Base-by-base conservation (phyloP, 2,797 vertebrate genomes). In the Pipistrellus pygmaeus region DNA sequence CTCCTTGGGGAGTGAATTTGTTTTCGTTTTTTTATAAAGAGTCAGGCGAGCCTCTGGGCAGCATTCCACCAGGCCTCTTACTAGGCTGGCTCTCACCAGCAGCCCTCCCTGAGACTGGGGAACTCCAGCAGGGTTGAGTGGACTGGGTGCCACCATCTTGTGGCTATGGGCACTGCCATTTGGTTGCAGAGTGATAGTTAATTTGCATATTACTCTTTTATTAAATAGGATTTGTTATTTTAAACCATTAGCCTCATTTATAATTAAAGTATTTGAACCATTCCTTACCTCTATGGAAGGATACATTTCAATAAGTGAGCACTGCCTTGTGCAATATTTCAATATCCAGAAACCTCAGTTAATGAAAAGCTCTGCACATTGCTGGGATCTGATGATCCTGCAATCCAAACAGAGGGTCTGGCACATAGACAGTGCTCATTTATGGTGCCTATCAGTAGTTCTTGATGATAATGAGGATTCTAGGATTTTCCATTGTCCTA, bases 231-330 rank as follows among this genome's bases (percentile, higher is more conserved):
- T 30, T 62, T 91, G 1, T 4, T 96, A 76, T 25, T 51, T 93
- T 92, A 90, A 82, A 76, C 23, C 44, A 83, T 21, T 88, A 23
- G 14, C 3, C n/a, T 87, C 53, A 92, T 91, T 88, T 90, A 90
- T 93, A 96, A 88, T 86, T 90, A 85, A 95, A 88, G 15, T 38
- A 76, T 96, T 71, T 96, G 20, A 66, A 85, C 20, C 23, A 48
- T 80, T 90, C 13, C 30, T 9, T 25, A 51, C 14, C 8, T 92
- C 55, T 86, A 17, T 7, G 53, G 35, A 93, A 84, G 41, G 25
- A 86, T 81, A 64, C 5, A 77, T 76, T 94, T 95, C 76, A 91
- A 1, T 89, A 88, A 76, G 27, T 88, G 30, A 53, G 5, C 27
- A 86, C 46, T 81, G 27, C 12, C 18, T 85, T 55, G 53, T 77